These are phyloP conservation scores for Bombus cullumanus DNA, from an alignment of 1,140 invertebrate species.

Conservation along the genomic window DNA sequence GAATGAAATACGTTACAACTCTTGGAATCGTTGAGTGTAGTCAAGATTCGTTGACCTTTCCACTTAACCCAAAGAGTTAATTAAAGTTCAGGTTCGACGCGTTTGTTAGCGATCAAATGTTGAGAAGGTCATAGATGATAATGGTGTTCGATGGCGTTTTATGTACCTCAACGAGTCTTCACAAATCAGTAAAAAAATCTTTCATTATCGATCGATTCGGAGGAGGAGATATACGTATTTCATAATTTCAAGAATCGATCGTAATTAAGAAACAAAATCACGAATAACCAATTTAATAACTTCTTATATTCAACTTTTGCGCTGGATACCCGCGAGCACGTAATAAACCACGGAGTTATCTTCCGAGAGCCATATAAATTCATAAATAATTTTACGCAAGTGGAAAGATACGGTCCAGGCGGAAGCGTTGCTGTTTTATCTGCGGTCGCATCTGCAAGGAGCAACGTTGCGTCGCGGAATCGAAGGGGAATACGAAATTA, in stretches of 20 bases:
- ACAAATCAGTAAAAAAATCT: too few relatives aligned
- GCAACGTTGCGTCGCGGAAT: neutral
- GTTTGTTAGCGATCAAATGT: neutral
- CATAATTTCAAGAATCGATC: neutral
- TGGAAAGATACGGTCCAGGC: neutral
- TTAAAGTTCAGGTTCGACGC: neutral
- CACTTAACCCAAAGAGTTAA: neutral
- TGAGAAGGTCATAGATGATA: neutral
- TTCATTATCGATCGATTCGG: too few relatives aligned
- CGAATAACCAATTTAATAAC: too few relatives aligned
- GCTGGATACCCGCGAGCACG: neutral
- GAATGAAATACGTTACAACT: constrained; percentile 6
- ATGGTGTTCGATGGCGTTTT: too few relatives aligned
- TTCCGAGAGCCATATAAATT: neutral
- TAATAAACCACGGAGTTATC: too few relatives aligned
- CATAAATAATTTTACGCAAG: neutral
- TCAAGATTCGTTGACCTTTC: neutral
- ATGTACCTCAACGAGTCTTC: too few relatives aligned
- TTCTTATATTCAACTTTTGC: too few relatives aligned
- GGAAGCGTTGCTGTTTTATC: neutral
- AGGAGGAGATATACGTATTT: neutral
- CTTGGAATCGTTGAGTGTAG: neutral
- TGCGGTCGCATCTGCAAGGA: neutral
- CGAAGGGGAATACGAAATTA: constrained; percentile 32
- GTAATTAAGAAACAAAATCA: neutral